Base-by-base conservation (phyloP, 35 echinoderm and acorn worm species). In the Lytechinus pictus region DNA sequence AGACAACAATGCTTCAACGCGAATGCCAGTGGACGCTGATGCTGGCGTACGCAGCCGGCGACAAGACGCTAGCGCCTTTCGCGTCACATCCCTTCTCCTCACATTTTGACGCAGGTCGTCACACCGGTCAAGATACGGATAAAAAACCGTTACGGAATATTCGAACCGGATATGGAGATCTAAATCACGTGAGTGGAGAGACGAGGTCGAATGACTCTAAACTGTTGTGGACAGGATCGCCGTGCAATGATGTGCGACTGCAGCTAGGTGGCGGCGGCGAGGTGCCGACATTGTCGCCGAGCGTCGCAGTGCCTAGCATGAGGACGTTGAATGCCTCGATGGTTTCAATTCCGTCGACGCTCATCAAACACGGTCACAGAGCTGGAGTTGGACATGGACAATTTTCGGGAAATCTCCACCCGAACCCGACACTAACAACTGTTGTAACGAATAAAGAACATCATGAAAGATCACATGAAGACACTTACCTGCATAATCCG, bases 1-100 rank as follows among this genome's bases (percentile, higher is more conserved):
- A 99, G 28, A 93, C 96, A 3, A 96, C 97, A 5, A 99, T 99
- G 96, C 95, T 97, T 53, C 97, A 99, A 72, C 95, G 98, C 28
- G 98, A 99, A 94, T 98, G 98, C 57, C 97, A 99, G 86, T 96
- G 96, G 96, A 96, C 94, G 27, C 52, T 96, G 54, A 95, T 96
- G 96, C n/a, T 93, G 13, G 92, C 92, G 13, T 93, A 57, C 27
- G 92, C 92, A 55, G 92, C 92, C 52, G 92, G 92, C 3, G 92
- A 54, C 53, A 93, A 93, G 53, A 53, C 92, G 92, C 52, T 93
- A n/a, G 53, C 92, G 55, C 52, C 92, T 57, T 57, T 54, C 54
- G 92, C 92, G 27, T 55, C 92, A 5, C 19, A 57, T 28, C 52
- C 88, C 52, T 28, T 90, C 66, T 79, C 66, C 66, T 79, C 66